Percentiles rank a stretch among this genome's conserved stretches.
phyloP scores from a whole-genome alignment of 2,888 invertebrate species.

The Branchinecta sandiegonensis region DNA sequence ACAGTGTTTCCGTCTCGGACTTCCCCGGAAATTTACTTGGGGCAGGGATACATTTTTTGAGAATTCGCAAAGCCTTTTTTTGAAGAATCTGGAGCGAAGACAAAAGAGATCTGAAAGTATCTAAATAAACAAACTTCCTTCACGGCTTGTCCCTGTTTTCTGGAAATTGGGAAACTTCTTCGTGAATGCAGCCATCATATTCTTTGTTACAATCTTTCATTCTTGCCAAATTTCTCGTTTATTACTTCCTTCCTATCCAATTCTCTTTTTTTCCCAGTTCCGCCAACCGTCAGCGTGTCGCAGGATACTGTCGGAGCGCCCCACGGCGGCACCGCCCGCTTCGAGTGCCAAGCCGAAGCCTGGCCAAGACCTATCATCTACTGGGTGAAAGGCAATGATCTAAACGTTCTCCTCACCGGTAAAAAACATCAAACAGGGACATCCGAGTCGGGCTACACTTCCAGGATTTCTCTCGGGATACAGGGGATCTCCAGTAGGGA shows the following conservation, averaged over 20 bases:
- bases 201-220: too few species aligned
- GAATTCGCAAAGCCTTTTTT: too few species aligned
- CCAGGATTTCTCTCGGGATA: background rate
- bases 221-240: too few species aligned
- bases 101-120: too few species aligned
- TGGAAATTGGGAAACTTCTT: too few species aligned
- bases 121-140: too few species aligned
- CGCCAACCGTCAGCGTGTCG: background rate
- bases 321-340: background rate
- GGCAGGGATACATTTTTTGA: too few species aligned
- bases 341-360: slow-evolving; percentile 9
- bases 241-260: background rate
- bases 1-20: too few species aligned
- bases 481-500: slow-evolving; percentile 10
- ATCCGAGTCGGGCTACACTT: background rate
- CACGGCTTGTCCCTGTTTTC: too few species aligned
- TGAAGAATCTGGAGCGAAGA: too few species aligned
- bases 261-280: background rate
- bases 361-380: slow-evolving; percentile 1
- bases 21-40: too few species aligned
- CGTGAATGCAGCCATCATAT: too few species aligned
- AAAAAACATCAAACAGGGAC: background rate
- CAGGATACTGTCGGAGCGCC: slow-evolving; percentile 4
- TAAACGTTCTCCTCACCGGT: slow-evolving; percentile 1
- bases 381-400: slow-evolving; percentile 1